Evolutionary conservation across 2,113 vertebrate species (phyloP).

Genomic region (Chelonoidis abingdonii): DNA sequence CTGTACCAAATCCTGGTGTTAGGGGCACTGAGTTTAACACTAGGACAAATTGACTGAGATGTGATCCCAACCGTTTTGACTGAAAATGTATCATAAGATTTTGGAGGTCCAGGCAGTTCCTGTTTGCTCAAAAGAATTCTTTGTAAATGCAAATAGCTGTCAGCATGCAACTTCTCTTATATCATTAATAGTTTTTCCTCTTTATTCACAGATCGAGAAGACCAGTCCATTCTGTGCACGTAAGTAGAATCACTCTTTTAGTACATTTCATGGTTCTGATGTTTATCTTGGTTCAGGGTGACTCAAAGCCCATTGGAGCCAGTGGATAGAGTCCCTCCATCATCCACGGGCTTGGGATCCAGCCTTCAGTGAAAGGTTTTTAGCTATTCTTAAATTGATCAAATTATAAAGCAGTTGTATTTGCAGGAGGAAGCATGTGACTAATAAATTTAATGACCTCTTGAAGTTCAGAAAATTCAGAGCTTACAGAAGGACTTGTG

Average conservation of each 20-base stretch:
- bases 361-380: background rate
- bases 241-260: constrained; percentile 80
- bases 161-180: constrained; percentile 23
- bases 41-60: constrained; percentile 35
- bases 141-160: background rate
- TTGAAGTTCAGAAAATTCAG: background rate
- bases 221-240: constrained; percentile 99
- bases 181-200: constrained; percentile 35
- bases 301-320: background rate
- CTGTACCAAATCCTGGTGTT: constrained; percentile 49
- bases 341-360: background rate
- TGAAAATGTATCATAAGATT: background rate
- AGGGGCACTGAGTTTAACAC: constrained; percentile 23
- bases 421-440: background rate
- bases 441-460: background rate
- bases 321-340: background rate
- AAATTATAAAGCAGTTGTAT: background rate
- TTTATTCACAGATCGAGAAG: constrained; percentile 91
- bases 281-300: background rate
- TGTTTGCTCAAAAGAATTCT: background rate
- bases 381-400: background rate
- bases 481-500: accelerated
- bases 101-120: background rate
- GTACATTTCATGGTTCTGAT: background rate
- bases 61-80: constrained; percentile 12